Conservation (phyloP, 2,888 invertebrate genomes). For the Drosophila tripunctata region DNA sequence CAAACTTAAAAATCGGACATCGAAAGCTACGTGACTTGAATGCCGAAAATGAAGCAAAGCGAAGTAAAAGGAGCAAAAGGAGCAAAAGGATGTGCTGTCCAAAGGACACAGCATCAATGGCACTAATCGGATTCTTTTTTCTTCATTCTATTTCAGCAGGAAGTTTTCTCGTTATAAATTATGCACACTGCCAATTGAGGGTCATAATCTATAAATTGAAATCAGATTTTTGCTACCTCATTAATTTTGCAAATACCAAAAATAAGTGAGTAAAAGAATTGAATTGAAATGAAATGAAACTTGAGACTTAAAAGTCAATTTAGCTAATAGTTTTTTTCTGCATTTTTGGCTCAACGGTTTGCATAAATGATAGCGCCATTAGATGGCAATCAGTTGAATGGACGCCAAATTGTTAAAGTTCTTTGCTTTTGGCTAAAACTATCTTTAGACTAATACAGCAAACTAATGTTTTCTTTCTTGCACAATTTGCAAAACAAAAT, state of each 20-base stretch:
- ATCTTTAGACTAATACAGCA: slow-evolving; percentile 19
- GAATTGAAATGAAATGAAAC: slow-evolving; percentile 5
- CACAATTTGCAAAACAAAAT: slow-evolving; percentile 48
- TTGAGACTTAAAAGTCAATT: slow-evolving; percentile 24
- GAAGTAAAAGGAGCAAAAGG: slow-evolving; percentile 2
- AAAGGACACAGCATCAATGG: slow-evolving; percentile 50
- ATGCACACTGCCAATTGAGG: slow-evolving; percentile 63
- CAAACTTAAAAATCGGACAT: slow-evolving; percentile 82
- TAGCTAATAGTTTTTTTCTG: slow-evolving; percentile 8
- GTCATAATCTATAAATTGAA: slow-evolving; percentile 70
- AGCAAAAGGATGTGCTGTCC: slow-evolving; percentile 1
- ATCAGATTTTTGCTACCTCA: slow-evolving; percentile 72
- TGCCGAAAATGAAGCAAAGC: slow-evolving; percentile 44
- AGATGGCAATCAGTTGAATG: slow-evolving; percentile 59
- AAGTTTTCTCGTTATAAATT: slow-evolving; percentile 53
- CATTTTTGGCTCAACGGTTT: slow-evolving; percentile 37
- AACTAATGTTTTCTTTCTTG: slow-evolving; percentile 30
- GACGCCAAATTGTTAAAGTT: background rate
- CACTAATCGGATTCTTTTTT: slow-evolving; percentile 63
- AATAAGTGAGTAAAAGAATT: background rate
- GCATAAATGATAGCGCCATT: slow-evolving; percentile 61
- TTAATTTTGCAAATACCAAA: slow-evolving; percentile 51
- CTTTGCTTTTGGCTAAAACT: background rate
- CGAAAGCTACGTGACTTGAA: slow-evolving; percentile 77
- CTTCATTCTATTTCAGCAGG: background rate